These are phyloP conservation scores for Stictonetta naevosa DNA, from an alignment of 2,113 vertebrate genomes.

Conservation along the genomic window DNA sequence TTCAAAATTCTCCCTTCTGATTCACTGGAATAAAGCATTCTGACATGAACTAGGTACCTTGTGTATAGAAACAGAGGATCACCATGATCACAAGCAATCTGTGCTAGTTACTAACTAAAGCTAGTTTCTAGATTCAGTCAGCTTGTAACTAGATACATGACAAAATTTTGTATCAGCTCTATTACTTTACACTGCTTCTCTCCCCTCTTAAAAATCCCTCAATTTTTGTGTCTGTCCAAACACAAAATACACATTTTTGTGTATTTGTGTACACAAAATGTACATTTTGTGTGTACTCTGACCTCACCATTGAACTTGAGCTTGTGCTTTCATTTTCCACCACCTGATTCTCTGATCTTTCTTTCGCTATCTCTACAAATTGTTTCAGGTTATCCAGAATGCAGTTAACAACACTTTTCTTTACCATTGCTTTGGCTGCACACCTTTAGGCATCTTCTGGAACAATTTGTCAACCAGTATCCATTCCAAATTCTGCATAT, in stretches of 20 bases:
- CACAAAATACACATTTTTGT: no score
- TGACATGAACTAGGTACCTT: neutral
- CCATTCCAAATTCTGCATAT: neutral
- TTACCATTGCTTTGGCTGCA: neutral
- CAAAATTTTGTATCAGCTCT: neutral
- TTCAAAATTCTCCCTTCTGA: neutral
- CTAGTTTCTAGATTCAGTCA: neutral
- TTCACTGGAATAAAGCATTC: neutral
- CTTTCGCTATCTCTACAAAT: neutral
- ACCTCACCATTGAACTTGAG: neutral
- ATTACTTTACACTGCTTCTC: neutral
- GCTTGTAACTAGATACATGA: neutral
- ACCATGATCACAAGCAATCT: neutral
- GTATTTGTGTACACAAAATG: no score
- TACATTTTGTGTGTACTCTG: neutral
- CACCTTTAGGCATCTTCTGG: neutral
- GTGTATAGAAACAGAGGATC: neutral
- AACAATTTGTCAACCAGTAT: neutral
- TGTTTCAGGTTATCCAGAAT: neutral
- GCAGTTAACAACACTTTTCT: neutral
- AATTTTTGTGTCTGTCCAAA: neutral
- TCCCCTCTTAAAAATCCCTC: neutral
- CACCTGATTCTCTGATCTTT: neutral
- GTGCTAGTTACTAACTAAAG: neutral
- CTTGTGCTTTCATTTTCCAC: neutral